Conservation (phyloP, 2,113 vertebrate species). For the Candoia aspera region DNA sequence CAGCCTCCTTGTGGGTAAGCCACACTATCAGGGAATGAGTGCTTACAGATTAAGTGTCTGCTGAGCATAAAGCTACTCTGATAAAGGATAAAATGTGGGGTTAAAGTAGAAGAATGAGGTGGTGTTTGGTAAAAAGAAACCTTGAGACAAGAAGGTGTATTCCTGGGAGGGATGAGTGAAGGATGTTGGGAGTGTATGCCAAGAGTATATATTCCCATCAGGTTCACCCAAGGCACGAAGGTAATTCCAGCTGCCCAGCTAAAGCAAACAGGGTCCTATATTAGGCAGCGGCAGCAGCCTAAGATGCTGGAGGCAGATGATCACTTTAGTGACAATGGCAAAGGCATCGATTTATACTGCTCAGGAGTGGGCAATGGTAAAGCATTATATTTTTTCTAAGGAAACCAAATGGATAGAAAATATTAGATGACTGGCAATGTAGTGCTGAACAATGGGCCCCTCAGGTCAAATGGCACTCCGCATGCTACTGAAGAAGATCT, state of each 20-base stretch:
- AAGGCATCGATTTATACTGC: background rate
- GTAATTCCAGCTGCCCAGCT: background rate
- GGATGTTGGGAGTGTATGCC: background rate
- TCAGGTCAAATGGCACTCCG: background rate
- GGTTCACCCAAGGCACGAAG: background rate
- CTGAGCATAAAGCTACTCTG: background rate
- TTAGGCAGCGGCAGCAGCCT: background rate
- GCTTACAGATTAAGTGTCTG: background rate
- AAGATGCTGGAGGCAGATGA: background rate
- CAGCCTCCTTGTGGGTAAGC: background rate
- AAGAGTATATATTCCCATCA: background rate
- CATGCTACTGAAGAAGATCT: background rate
- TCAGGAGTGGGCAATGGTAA: background rate
- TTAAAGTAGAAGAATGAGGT: background rate
- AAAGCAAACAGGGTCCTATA: background rate
- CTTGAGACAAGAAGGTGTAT: background rate
- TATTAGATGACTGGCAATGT: background rate
- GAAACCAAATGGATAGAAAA: background rate
- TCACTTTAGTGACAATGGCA: background rate
- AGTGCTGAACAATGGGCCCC: background rate
- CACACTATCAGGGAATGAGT: background rate
- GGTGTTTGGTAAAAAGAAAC: background rate
- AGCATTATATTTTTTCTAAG: background rate
- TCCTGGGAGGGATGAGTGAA: background rate
- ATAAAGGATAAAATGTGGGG: background rate